Base-by-base conservation (phyloP, 2,797 vertebrate genomes). In the Gephyroberyx darwinii region DNA sequence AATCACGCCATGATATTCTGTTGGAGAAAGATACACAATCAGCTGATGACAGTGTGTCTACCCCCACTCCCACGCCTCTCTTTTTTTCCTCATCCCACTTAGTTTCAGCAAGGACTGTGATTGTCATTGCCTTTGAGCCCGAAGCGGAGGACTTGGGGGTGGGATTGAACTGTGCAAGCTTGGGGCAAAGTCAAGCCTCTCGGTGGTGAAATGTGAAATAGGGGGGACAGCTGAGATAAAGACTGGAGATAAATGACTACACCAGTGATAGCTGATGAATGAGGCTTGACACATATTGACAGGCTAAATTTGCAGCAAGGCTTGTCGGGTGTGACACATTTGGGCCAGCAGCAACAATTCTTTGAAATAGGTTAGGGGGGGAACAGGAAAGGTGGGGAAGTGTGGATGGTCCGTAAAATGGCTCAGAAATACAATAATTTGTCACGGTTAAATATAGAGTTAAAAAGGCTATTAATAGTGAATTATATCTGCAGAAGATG, bases 311-410 rank as follows among this genome's bases (percentile, higher is more conserved):
- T 91, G 88, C 88, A 87, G 90, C 81, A 17, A 80, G 84, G 79
- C 91, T 87, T 90, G 90, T 92, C 92, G 91, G 88, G 88, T 88
- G 88, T 92, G 92, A 93, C 92, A 93, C 82, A 93, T 93, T 92
- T 78, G 80, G 92, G 88, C 88, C 84, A 89, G 86, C 84, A 81
- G 88, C 87, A 74, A 78, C 73, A 67, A 74, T 77, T 87, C 78
- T 86, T 87, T 88, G 75, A 88, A 90, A 91, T 81, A 84, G 80
- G 84, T 88, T 88, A 70, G 54, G 41, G 43, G 60, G 70, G 39
- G 20, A 31, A 62, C 13, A 39, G 78, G 81, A 58, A 80, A 65
- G 59, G 83, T 71, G 54, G 70, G 63, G 57, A 65, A 65, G 81
- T 37, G 58, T 56, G 77, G 84, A 68, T 52, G 16, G 77, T 58